Percentiles rank a stretch among this genome's conserved stretches.
Conservation (phyloP, 2,888 invertebrate genomes). For the Eristalis arbustorum region DNA sequence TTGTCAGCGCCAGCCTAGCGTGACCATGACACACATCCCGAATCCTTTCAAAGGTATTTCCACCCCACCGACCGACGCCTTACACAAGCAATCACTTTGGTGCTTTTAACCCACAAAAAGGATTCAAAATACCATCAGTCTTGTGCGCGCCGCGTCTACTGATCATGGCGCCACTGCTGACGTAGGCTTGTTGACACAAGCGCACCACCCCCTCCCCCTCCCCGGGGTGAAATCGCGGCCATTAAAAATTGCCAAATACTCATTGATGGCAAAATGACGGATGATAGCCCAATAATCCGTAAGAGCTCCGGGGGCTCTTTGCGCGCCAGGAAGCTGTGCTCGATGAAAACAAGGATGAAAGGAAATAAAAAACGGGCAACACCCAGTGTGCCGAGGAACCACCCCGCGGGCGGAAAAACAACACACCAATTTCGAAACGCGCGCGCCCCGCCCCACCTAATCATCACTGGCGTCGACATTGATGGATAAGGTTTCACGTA, state of each 20-base stretch:
- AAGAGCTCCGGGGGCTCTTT: conserved; percentile 16
- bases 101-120: conserved; percentile 27
- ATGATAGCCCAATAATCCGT: conserved; percentile 59
- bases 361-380: background rate
- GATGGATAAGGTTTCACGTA: conserved; percentile 61
- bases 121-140: conserved; percentile 1
- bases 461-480: conserved; percentile 31
- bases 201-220: background rate
- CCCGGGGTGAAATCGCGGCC: background rate
- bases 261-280: conserved; percentile 62
- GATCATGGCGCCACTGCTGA: background rate
- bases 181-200: conserved; percentile 18
- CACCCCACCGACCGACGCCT: background rate
- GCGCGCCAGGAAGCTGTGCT: conserved; percentile 38
- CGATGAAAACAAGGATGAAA: conserved; percentile 19
- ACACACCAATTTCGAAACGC: conserved; percentile 63
- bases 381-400: background rate
- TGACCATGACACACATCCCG: conserved; percentile 29
- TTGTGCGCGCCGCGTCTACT: background rate
- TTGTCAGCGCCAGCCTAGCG: conserved; percentile 11
- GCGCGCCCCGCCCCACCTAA: conserved; percentile 20
- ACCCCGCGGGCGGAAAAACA: conserved; percentile 5
- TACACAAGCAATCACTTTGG: conserved; percentile 19
- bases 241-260: conserved; percentile 48
- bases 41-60: background rate